These are phyloP conservation scores for Protosalanx chinensis DNA, from an alignment of 2,797 vertebrate species.

Conservation along the genomic window DNA sequence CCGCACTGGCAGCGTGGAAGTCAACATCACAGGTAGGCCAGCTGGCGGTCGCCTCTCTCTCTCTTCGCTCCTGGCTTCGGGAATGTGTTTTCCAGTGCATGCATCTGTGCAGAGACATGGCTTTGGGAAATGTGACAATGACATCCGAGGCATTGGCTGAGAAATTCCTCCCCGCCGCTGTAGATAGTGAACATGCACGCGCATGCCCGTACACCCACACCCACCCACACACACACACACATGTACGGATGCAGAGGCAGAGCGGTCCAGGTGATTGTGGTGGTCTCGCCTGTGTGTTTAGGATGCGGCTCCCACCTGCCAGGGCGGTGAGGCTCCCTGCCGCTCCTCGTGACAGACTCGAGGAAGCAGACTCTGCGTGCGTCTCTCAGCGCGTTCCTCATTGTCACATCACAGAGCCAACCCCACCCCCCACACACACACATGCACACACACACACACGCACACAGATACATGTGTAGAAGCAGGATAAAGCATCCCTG, in stretches of 20 bases:
- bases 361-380: conserved; percentile 20
- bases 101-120: conserved; percentile 38
- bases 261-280: conserved; percentile 18
- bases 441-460: conserved; percentile 18
- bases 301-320: conserved; percentile 13
- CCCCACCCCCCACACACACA: conserved; percentile 16
- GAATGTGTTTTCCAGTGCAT: conserved; percentile 39
- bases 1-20: conserved; percentile 88
- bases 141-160: background rate
- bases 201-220: conserved; percentile 9
- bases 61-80: background rate
- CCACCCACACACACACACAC: background rate
- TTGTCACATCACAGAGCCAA: conserved; percentile 35
- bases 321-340: conserved; percentile 8
- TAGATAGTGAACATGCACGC: conserved; percentile 3
- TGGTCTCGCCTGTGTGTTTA: conserved; percentile 14
- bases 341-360: conserved; percentile 34
- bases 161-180: background rate
- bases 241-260: background rate
- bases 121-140: background rate
- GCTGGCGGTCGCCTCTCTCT: background rate
- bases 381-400: conserved; percentile 34
- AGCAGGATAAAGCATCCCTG: conserved; percentile 49
- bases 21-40: conserved; percentile 95
- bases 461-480: conserved; percentile 44